phyloP scores from a whole-genome alignment of 2,888 invertebrate species.

The Drosophila mercatorum region DNA sequence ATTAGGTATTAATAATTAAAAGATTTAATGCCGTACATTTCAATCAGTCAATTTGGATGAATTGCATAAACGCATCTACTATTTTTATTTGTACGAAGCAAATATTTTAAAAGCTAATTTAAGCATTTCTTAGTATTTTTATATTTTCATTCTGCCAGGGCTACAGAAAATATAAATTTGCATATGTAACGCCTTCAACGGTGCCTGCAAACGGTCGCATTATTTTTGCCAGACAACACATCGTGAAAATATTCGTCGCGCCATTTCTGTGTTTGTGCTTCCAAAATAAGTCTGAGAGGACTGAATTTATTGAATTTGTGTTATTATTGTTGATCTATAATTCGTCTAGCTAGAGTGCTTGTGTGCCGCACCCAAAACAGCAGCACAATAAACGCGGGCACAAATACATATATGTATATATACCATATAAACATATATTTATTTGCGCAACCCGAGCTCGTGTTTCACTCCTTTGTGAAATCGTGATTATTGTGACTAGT shows the following conservation, averaged over 20 bases:
- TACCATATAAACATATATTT: neutral
- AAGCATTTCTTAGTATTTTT: slow-evolving; percentile 17
- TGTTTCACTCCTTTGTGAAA: slow-evolving; percentile 33
- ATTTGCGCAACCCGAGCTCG: slow-evolving; percentile 6
- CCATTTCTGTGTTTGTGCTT: slow-evolving; percentile 62
- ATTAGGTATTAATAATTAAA: neutral
- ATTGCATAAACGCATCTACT: neutral
- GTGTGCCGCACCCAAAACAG: neutral
- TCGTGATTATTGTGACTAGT: slow-evolving; percentile 24
- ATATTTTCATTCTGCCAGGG: neutral
- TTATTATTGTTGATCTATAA: neutral
- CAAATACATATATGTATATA: neutral
- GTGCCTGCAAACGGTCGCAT: slow-evolving; percentile 21
- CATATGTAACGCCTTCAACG: neutral
- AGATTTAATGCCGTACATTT: neutral
- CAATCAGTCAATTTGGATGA: too few species aligned
- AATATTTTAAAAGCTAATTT: neutral
- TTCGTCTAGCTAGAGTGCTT: neutral
- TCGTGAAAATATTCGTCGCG: slow-evolving; percentile 68
- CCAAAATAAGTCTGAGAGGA: neutral
- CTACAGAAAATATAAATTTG: neutral
- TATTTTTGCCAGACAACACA: slow-evolving; percentile 38
- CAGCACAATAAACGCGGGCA: neutral
- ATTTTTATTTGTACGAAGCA: neutral
- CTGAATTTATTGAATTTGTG: slow-evolving; percentile 1